Evolutionary conservation across 2,888 invertebrate genomes (phyloP), one percentile per base, ranked within the genome.

Genomic region (Limenitis camilla): DNA sequence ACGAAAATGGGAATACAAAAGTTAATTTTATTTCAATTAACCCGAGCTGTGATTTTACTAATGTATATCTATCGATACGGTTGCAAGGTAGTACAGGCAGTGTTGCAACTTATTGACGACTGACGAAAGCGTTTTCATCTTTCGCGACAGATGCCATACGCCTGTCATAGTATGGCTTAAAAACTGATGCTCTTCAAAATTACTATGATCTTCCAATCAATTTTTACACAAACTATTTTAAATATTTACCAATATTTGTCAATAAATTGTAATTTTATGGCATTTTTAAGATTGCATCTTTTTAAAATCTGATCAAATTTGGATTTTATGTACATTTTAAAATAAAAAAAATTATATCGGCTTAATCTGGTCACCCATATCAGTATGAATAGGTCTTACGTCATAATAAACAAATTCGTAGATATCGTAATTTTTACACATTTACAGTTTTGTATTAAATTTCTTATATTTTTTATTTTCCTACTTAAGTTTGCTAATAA

Each of bases 31-130:
- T 78, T 79, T 85, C 85, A 83, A 84, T 78, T 81, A 85, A 83
- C 83, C 80, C 82, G 86, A 86, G 87, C 87, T 87, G 87, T 87
- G 87, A 87, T 87, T 87, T 85, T 84, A 81, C 79, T 81, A 82
- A 81, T 81, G 74, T 83, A 72, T 76, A 68, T 76, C 72, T 79
- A 72, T 76, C 63, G 58, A 65, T 61, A 58, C 63, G 62, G 61
- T 53, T 53, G 52, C 51, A 55, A 56, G 42, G 43, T 52, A 53
- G 50, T 52, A 52, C 51, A 45, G 45, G 42, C 47, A 39, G 43
- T 32, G 33, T 42, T 45, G 36, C 55, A 43, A 52, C 36, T 19
- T 19, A 19, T 19, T 19, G 19, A 19, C 19, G 19, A 19, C 19
- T 19, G 19, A 19, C 19, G 19, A 19, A 19, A 19, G 19, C 19